Conservation (phyloP, 2,888 invertebrate species). For the Carpatolechia fugitivella region DNA sequence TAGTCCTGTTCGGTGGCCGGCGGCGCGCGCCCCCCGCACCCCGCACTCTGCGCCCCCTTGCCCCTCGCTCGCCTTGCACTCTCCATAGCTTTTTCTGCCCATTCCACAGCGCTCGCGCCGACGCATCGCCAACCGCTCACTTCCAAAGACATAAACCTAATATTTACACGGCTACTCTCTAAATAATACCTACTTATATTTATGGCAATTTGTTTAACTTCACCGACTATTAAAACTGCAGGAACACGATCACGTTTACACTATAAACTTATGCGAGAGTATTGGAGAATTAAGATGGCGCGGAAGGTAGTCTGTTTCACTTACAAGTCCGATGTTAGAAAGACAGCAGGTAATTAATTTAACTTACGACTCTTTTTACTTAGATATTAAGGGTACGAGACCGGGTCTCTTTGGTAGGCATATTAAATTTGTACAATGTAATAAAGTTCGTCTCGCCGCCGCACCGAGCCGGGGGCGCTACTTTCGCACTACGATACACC, state of each 20-base stretch:
- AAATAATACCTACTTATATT: constrained; percentile 77
- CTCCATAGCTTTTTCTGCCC: constrained; percentile 65
- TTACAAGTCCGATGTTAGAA: constrained; percentile 55
- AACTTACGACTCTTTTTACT: constrained; percentile 75
- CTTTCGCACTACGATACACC: constrained; percentile 70
- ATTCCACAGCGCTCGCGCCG: constrained; percentile 67
- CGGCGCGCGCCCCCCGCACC: constrained; percentile 60
- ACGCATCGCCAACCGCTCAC: constrained; percentile 57
- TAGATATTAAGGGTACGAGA: constrained; percentile 78
- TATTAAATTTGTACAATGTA: constrained; percentile 79
- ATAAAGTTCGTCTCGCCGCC: constrained; percentile 66
- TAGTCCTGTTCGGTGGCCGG: constrained; percentile 75
- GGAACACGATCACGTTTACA: constrained; percentile 79
- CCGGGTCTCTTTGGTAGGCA: constrained; percentile 81
- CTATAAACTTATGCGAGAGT: constrained; percentile 76
- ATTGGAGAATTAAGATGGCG: constrained; percentile 73
- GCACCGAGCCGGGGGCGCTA: constrained; percentile 51
- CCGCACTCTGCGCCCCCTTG: constrained; percentile 37
- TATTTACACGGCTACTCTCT: constrained; percentile 74
- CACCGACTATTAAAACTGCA: constrained; percentile 78
- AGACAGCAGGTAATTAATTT: constrained; percentile 63
- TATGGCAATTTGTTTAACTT: constrained; percentile 80
- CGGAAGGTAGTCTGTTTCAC: constrained; percentile 66
- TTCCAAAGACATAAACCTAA: constrained; percentile 65
- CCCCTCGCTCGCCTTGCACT: constrained; percentile 31